Evolutionary conservation across 2,888 invertebrate species (phyloP), one percentile per base, ranked within the genome.

Genomic region (Uloborus plumipes): DNA sequence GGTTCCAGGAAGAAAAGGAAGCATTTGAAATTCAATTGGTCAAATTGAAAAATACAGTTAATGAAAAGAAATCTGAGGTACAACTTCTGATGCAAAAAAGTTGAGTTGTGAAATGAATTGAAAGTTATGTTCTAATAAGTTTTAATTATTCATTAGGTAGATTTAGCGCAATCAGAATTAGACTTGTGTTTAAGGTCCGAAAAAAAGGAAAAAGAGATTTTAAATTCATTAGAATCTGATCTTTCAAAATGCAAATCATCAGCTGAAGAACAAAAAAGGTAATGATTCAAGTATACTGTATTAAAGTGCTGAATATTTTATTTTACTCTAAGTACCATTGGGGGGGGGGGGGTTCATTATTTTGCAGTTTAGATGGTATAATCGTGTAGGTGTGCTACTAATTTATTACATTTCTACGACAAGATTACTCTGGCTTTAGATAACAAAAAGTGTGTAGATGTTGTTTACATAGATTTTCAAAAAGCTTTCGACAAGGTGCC

Each of bases 81-180:
- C 9, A 7, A 39, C 9, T 39, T 39, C 39, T 39, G 39, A 39
- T 39, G 1, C 9, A 39, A 39, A 39, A 7, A 39, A 11, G 6
- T 55, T 6, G 1, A 18, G 7, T 11, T 55, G 55, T 55, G 1
- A 55, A 55, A 3, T 14, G 4, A 18, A 20, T 55, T 2, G 4
- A 1, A 11, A 3, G 16, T 6, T 53, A 7, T 18, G 9, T 55
- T 55, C 39, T 39, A 39, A 39, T 7, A 39, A 39, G 39, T 39
- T 39, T 39, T 39, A 39, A 39, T 47, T 49, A 47, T 20, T 26
- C 65, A 61, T 74, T 86, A 90, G 89, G 88, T 89, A 85, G 90
- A 91, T 85, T 89, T 93, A 58, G 93, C 94, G 0, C 93, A 96
- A 87, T 94, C 94, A 0, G 94, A 96, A 88, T 89, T 97, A 16